phyloP scores from a whole-genome alignment of 2,888 invertebrate species.

The Drosophila buzzatii region DNA sequence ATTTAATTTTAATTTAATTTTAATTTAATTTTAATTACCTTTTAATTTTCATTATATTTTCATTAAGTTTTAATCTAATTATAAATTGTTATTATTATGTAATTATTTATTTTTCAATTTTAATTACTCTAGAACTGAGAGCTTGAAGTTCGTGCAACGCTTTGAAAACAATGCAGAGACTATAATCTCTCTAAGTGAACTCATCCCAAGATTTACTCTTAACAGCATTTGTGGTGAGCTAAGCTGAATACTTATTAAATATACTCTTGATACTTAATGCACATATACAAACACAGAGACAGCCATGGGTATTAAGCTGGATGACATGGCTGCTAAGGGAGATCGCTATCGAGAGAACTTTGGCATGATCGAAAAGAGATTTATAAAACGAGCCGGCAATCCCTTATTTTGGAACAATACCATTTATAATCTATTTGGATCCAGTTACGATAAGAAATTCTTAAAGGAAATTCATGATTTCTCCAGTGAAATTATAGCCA shows the following conservation, averaged over 20 bases:
- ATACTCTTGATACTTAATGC: not conserved
- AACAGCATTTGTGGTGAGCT: constrained; percentile 78
- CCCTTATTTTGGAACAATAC: constrained; percentile 56
- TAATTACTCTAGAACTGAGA: not conserved
- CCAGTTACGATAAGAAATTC: constrained; percentile 49
- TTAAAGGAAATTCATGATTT: constrained; percentile 72
- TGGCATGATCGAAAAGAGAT: constrained; percentile 68
- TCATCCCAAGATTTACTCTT: constrained; percentile 79
- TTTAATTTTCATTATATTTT: not conserved
- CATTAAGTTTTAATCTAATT: not conserved
- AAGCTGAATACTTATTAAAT: not conserved
- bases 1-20: too few relatives aligned
- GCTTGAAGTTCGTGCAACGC: constrained; percentile 65
- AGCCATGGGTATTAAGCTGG: constrained; percentile 77
- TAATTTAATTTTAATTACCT: too few relatives aligned
- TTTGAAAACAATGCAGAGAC: constrained; percentile 47
- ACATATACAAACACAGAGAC: constrained; percentile 62
- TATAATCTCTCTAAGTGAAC: constrained; percentile 61
- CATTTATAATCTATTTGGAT: constrained; percentile 57
- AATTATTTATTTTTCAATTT: too few relatives aligned
- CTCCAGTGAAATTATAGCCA: constrained; percentile 80
- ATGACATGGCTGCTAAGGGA: constrained; percentile 74
- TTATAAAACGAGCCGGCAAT: constrained; percentile 70
- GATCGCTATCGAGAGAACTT: constrained; percentile 73
- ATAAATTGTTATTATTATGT: too few relatives aligned